A percentile compares a stretch with the other conserved stretches of the same genome.
phyloP scores from a whole-genome alignment of 2,113 vertebrate genomes.

The Rhodinocichla rosea region DNA sequence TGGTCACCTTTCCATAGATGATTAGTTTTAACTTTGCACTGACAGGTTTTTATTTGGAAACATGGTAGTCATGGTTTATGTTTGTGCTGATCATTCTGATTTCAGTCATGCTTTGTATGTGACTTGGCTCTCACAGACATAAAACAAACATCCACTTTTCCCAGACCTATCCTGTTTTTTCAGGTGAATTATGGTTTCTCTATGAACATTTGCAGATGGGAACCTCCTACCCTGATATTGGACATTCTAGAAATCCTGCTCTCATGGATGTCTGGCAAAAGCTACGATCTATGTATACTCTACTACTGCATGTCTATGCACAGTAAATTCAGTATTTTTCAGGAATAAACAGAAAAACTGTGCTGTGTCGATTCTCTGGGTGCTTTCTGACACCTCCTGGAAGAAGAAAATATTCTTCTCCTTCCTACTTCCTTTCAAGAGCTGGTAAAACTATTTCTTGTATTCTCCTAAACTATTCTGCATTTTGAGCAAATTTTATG shows the following conservation, averaged over 20 bases:
- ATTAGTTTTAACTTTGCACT: neutral
- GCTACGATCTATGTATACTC: accelerated
- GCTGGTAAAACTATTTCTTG: neutral
- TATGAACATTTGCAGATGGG: neutral
- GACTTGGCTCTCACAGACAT: neutral
- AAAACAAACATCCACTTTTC: neutral
- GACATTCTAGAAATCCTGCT: neutral
- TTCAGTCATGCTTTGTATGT: neutral
- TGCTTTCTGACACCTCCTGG: neutral
- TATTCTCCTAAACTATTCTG: neutral
- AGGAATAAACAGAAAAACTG: neutral
- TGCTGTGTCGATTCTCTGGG: neutral
- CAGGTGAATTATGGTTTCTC: neutral
- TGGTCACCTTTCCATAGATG: neutral
- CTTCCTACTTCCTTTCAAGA: neutral
- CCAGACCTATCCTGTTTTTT: neutral
- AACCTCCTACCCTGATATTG: neutral
- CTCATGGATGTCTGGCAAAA: neutral
- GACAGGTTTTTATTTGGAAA: neutral
- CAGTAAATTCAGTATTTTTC: neutral
- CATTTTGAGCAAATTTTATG: neutral
- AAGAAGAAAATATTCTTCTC: neutral
- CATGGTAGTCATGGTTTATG: neutral
- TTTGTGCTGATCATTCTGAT: neutral
- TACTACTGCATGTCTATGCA: neutral